phyloP scores from a whole-genome alignment of 2,797 vertebrate species.

The Thripadectes ignobilis region DNA sequence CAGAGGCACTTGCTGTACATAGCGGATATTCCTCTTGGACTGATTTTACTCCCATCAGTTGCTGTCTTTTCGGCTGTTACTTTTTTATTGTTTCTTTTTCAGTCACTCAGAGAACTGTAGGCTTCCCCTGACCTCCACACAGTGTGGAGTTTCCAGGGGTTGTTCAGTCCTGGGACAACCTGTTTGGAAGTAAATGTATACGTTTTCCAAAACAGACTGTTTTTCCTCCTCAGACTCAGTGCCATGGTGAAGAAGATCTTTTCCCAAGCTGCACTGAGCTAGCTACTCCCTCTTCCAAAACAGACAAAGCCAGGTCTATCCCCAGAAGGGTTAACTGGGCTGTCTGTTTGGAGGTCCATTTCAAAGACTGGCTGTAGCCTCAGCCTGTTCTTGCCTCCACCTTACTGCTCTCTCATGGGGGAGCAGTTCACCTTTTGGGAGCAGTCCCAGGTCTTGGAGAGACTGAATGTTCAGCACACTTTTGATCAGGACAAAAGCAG shows the following conservation, averaged over 20 bases:
- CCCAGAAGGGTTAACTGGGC: not conserved
- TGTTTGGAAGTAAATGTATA: not conserved
- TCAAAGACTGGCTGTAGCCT: conserved; percentile 28
- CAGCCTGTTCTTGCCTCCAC: conserved; percentile 14
- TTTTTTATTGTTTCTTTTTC: conserved; percentile 1
- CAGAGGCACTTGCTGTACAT: conserved; percentile 35
- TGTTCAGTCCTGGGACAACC: not conserved
- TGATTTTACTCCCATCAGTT: not conserved
- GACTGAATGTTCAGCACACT: not conserved
- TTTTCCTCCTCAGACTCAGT: not conserved
- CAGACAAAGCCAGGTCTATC: not conserved
- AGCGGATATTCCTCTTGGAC: not conserved
- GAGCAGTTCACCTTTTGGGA: conserved; percentile 9
- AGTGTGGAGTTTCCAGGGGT: conserved; percentile 17
- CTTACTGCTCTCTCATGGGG: conserved; percentile 39
- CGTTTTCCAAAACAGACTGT: conserved; percentile 39
- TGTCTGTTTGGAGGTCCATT: not conserved
- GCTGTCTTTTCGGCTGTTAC: conserved; percentile 20
- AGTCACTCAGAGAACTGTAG: conserved; percentile 13
- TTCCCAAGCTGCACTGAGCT: not conserved
- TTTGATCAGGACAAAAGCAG: conserved; percentile 40
- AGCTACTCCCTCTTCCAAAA: not conserved
- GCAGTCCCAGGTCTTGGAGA: conserved; percentile 29
- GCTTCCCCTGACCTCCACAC: conserved; percentile 25
- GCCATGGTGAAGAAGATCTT: not conserved